A percentile compares a stretch with the other conserved stretches of the same genome.
These are phyloP conservation scores for Centrocercus urophasianus DNA, from an alignment of 2,113 vertebrate species.

Conservation along the genomic window DNA sequence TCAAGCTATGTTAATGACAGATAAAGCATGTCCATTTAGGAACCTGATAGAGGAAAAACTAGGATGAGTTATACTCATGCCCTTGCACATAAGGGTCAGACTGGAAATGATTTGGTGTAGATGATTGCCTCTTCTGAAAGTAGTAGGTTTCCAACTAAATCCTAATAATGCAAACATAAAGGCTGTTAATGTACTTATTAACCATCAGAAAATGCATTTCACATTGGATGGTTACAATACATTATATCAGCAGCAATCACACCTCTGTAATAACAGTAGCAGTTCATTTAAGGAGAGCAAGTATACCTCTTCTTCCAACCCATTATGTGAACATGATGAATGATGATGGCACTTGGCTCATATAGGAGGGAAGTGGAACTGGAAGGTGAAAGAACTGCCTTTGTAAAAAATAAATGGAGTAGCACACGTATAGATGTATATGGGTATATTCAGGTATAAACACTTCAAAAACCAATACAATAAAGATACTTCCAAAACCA, in stretches of 20 bases:
- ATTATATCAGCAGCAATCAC: slow-evolving; percentile 62
- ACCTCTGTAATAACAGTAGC: slow-evolving; percentile 57
- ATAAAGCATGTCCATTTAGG: slow-evolving; percentile 42
- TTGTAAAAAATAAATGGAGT: slow-evolving; percentile 21
- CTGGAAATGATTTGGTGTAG: slow-evolving; percentile 6
- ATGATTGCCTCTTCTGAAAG: slow-evolving; percentile 20
- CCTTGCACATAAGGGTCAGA: slow-evolving; percentile 55
- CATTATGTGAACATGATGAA: slow-evolving; percentile 64
- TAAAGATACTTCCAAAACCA: neutral
- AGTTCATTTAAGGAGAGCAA: slow-evolving; percentile 67
- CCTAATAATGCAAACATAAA: slow-evolving; percentile 72
- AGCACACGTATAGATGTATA: neutral
- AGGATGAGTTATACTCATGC: slow-evolving; percentile 46
- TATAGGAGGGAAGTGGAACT: slow-evolving; percentile 26
- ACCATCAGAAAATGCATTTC: slow-evolving; percentile 67
- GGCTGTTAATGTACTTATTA: slow-evolving; percentile 65
- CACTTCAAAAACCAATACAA: neutral
- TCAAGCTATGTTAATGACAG: slow-evolving; percentile 1
- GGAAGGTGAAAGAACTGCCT: slow-evolving; percentile 56
- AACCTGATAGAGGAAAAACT: slow-evolving; percentile 1
- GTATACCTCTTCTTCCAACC: slow-evolving; percentile 52
- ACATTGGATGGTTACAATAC: slow-evolving; percentile 64
- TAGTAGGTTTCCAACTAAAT: slow-evolving; percentile 63
- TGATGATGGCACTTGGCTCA: slow-evolving; percentile 34
- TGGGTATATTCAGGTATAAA: neutral